Conservation (phyloP, 2,113 vertebrate genomes). For the Stigmatopora nigra region DNA sequence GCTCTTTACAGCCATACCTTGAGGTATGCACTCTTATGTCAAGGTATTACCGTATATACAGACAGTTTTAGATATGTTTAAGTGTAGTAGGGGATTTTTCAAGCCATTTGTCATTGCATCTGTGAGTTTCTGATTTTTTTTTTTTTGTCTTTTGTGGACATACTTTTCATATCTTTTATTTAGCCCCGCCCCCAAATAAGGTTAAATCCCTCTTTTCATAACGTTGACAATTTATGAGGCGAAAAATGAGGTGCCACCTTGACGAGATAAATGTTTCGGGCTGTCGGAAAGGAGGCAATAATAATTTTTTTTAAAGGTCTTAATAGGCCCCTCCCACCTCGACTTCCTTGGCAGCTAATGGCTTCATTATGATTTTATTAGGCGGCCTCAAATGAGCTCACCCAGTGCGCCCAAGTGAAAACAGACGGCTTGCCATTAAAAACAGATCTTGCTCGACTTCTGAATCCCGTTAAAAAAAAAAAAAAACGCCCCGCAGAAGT, state of each 20-base stretch:
- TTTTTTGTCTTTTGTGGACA: too few species aligned
- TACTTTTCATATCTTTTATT: too few species aligned
- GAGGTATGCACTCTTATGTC: too few species aligned
- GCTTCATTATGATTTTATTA: slow-evolving; percentile 39
- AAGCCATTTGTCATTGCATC: too few species aligned
- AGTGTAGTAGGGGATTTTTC: too few species aligned
- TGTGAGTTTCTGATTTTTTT: too few species aligned
- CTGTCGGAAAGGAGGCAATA: slow-evolving; percentile 30
- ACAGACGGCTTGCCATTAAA: slow-evolving; percentile 50
- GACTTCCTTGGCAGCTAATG: slow-evolving; percentile 33
- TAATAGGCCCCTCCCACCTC: neutral
- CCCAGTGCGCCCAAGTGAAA: slow-evolving; percentile 33
- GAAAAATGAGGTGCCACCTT: slow-evolving; percentile 20
- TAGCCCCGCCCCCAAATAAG: neutral
- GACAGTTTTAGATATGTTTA: too few species aligned
- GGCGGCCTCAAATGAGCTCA: slow-evolving; percentile 50
- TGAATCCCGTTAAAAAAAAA: slow-evolving; percentile 62
- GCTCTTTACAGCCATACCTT: too few species aligned
- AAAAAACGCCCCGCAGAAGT: slow-evolving; percentile 50
- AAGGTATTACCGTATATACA: too few species aligned
- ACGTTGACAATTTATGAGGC: slow-evolving; percentile 16
- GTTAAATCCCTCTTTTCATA: neutral
- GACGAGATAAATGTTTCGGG: slow-evolving; percentile 19
- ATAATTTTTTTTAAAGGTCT: slow-evolving; percentile 16
- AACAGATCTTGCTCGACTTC: slow-evolving; percentile 53